Evolutionary conservation across 2,113 vertebrate species (phyloP).

Genomic region (Cebidichthys violaceus): DNA sequence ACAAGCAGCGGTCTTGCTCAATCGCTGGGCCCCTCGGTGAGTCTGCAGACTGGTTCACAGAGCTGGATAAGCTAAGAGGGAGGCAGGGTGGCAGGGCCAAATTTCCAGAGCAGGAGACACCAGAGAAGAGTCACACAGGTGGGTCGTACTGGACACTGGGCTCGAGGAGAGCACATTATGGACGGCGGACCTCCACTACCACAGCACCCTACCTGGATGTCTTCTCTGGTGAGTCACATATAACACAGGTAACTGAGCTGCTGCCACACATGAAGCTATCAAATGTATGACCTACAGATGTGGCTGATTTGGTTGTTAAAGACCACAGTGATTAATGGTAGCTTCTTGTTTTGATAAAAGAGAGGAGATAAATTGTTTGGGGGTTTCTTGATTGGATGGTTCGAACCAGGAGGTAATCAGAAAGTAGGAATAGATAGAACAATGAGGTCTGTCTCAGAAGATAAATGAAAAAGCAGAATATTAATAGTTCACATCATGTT

Average conservation of each 20-base stretch:
- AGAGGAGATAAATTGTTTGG: neutral
- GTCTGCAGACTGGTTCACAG: slow-evolving; percentile 88
- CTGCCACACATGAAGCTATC: neutral
- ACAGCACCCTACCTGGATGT: slow-evolving; percentile 87
- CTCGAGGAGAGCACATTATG: slow-evolving; percentile 80
- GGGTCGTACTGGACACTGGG: slow-evolving; percentile 80
- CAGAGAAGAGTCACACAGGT: slow-evolving; percentile 64
- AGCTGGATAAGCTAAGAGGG: slow-evolving; percentile 69
- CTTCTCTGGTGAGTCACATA: slow-evolving; percentile 91
- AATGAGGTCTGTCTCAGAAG: neutral
- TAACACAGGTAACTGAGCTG: neutral
- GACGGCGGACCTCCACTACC: slow-evolving; percentile 75
- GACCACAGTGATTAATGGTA: neutral
- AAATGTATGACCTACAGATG: neutral
- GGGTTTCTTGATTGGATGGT: neutral
- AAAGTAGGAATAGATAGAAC: slow-evolving; percentile 15
- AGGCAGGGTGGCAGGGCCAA: slow-evolving; percentile 71
- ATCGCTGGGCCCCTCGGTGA: slow-evolving; percentile 83
- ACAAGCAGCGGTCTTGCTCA: slow-evolving; percentile 86
- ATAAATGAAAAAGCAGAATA: neutral
- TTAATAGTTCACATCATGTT: neutral
- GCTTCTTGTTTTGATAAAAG: neutral
- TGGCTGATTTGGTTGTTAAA: neutral
- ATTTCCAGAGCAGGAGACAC: slow-evolving; percentile 70
- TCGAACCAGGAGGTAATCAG: neutral